Conservation (phyloP, 2,888 invertebrate species). For the Azorinus chamasolen region DNA sequence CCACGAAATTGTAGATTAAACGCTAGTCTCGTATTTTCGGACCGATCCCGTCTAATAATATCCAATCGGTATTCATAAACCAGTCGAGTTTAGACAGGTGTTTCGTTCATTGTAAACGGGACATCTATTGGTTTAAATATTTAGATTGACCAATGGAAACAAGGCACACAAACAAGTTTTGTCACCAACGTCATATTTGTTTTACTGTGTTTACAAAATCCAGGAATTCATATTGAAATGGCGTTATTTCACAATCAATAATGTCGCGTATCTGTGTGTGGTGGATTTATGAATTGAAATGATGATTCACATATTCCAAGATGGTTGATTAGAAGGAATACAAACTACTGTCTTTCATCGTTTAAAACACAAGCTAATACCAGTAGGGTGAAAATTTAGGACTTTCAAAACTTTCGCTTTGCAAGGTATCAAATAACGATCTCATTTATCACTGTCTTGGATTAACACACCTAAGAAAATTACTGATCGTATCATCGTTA, state of each 20-base stretch:
- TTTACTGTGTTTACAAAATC: constrained; percentile 61
- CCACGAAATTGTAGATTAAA: too few relatives aligned
- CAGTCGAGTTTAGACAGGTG: constrained; percentile 1
- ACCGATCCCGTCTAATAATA: too few relatives aligned
- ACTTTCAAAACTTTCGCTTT: too few relatives aligned
- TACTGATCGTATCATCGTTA: too few relatives aligned
- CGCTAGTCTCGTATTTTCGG: too few relatives aligned
- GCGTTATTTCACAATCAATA: constrained; percentile 34
- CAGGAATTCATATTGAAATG: constrained; percentile 1
- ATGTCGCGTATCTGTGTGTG: not conserved
- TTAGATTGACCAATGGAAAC: constrained; percentile 32
- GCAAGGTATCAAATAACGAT: too few relatives aligned
- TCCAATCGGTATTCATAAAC: not conserved
- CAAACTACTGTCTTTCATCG: not conserved
- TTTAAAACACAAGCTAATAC: too few relatives aligned
- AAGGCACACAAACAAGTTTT: constrained; percentile 17
- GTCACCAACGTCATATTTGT: constrained; percentile 68
- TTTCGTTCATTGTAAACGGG: not conserved
- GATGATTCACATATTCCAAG: not conserved
- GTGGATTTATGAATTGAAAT: not conserved
- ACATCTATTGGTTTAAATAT: constrained; percentile 12
- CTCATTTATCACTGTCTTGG: too few relatives aligned
- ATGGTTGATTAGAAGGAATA: constrained; percentile 13
- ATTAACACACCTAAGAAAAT: too few relatives aligned
- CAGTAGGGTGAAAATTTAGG: too few relatives aligned